Evolutionary conservation across 2,888 invertebrate genomes (phyloP).

Genomic region (Sicus ferrugineus): DNA sequence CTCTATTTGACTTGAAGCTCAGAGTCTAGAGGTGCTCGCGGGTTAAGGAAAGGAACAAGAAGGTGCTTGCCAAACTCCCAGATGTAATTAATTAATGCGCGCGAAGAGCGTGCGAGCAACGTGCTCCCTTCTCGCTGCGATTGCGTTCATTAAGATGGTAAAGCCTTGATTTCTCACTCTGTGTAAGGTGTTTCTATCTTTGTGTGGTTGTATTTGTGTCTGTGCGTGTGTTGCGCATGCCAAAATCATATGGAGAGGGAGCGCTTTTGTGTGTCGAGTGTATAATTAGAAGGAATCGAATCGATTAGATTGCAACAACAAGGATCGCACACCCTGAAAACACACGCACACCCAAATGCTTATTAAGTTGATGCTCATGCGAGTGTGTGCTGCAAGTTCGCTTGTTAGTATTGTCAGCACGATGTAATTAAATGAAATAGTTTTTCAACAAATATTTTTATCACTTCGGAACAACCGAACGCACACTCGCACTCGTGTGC

Average conservation of each 20-base stretch:
- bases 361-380: not conserved
- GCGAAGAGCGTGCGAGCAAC: slow-evolving; percentile 45
- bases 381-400: not conserved
- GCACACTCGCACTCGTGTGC: not conserved
- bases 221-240: not conserved
- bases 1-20: not conserved
- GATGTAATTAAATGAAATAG: slow-evolving; percentile 23
- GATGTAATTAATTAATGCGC: slow-evolving; percentile 57
- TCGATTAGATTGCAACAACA: slow-evolving; percentile 59
- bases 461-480: not conserved
- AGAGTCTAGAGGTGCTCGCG: not conserved
- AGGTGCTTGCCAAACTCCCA: slow-evolving; percentile 5
- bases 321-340: slow-evolving; percentile 48
- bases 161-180: no score
- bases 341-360: slow-evolving; percentile 38
- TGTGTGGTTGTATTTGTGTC: not conserved
- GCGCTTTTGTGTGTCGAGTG: slow-evolving; percentile 16
- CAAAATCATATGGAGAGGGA: slow-evolving; percentile 39
- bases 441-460: slow-evolving; percentile 11
- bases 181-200: no score
- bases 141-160: slow-evolving; percentile 53
- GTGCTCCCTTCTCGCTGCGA: slow-evolving; percentile 48
- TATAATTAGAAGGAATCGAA: slow-evolving; percentile 58
- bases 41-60: not conserved
- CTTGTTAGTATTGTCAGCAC: slow-evolving; percentile 18